Conservation (phyloP, 1,140 invertebrate genomes). For the Eupristina koningsbergeri region DNA sequence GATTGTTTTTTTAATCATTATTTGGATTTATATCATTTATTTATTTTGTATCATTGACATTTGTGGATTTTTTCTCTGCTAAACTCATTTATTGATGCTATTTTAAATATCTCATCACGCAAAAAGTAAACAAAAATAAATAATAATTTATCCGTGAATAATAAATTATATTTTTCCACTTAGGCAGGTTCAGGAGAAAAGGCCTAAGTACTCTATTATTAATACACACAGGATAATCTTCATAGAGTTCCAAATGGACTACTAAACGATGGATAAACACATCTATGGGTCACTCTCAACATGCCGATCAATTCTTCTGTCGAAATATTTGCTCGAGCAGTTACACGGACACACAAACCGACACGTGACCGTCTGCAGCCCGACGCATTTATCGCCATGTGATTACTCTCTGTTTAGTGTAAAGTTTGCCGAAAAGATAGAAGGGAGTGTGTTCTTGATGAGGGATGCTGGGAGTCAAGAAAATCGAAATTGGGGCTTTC, state of each 20-base stretch:
- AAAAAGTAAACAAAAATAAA: too few species aligned
- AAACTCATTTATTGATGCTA: too few species aligned
- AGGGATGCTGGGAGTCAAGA: not conserved
- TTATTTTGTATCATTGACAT: too few species aligned
- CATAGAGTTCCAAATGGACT: not conserved
- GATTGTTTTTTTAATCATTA: too few species aligned
- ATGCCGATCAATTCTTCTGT: slow-evolving; percentile 61
- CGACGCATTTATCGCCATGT: slow-evolving; percentile 61
- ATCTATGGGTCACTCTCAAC: not conserved
- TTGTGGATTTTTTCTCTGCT: too few species aligned
- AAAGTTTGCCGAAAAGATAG: slow-evolving; percentile 41
- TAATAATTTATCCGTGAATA: too few species aligned
- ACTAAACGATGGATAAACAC: not conserved
- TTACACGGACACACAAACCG: slow-evolving; percentile 39
- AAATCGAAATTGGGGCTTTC: slow-evolving; percentile 18
- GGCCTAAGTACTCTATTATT: not conserved
- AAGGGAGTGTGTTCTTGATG: not conserved
- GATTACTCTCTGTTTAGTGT: slow-evolving; percentile 53
- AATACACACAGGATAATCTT: not conserved
- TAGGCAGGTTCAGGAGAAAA: not conserved
- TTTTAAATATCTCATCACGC: too few species aligned
- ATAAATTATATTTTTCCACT: too few species aligned
- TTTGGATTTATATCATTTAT: too few species aligned
- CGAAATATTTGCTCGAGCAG: slow-evolving; percentile 57
- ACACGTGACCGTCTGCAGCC: slow-evolving; percentile 67